phyloP scores from a whole-genome alignment of 2,113 vertebrate genomes.

The Argyrosomus japonicus region DNA sequence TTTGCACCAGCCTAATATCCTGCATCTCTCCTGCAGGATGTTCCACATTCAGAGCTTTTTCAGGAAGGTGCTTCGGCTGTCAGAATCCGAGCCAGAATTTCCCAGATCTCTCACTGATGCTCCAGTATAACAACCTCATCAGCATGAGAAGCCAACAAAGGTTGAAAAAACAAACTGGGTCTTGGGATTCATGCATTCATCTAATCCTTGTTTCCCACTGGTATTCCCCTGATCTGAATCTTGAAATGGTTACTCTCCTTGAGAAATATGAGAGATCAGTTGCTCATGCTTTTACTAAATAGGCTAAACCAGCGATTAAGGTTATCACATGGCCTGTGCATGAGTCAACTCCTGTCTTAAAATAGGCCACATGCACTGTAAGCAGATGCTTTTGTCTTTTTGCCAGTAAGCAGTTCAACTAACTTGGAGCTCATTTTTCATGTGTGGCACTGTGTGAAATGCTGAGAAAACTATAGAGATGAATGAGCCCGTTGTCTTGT shows the following conservation, averaged over 20 bases:
- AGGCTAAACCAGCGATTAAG: slow-evolving; percentile 52
- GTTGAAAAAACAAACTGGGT: slow-evolving; percentile 4
- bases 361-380: slow-evolving; percentile 42
- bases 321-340: slow-evolving; percentile 33
- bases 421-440: slow-evolving; percentile 50
- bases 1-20: slow-evolving; percentile 11
- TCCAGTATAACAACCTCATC: neutral
- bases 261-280: slow-evolving; percentile 12
- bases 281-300: slow-evolving; percentile 42
- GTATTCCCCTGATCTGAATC: slow-evolving; percentile 32
- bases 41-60: slow-evolving; percentile 11
- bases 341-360: slow-evolving; percentile 53
- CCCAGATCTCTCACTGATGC: slow-evolving; percentile 13
- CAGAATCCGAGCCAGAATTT: neutral
- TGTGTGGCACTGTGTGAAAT: neutral
- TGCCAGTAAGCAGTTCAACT: slow-evolving; percentile 49
- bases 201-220: neutral
- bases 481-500: slow-evolving; percentile 34
- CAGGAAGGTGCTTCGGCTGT: neutral
- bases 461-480: slow-evolving; percentile 39
- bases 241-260: neutral
- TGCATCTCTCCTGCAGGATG: slow-evolving; percentile 2
- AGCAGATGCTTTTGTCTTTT: slow-evolving; percentile 49
- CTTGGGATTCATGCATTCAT: neutral
- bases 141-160: neutral